These are phyloP conservation scores for Formica aserva DNA, from an alignment of 2,888 invertebrate genomes.

Conservation along the genomic window DNA sequence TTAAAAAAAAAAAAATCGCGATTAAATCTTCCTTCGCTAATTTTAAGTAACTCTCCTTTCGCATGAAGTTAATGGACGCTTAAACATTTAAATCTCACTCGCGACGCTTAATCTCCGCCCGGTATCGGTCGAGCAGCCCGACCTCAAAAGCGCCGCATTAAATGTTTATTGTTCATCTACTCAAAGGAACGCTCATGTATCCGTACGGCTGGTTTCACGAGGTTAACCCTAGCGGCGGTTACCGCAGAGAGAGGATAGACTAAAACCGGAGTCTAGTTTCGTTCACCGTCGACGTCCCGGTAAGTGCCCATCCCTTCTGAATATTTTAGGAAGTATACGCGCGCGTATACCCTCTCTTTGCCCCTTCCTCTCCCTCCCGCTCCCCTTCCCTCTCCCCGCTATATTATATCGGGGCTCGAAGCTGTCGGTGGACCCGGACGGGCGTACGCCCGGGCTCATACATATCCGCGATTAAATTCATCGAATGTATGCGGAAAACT, in stretches of 20 bases:
- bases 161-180: conserved; percentile 50
- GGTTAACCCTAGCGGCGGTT: conserved; percentile 41
- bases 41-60: neutral
- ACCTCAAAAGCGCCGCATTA: conserved; percentile 39
- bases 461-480: conserved; percentile 30
- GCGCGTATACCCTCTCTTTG: conserved; percentile 13
- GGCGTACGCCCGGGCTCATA: conserved; percentile 1
- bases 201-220: conserved; percentile 49
- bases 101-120: conserved; percentile 10
- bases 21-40: neutral
- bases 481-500: neutral
- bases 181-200: conserved; percentile 36
- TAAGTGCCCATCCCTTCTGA: conserved; percentile 48
- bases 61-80: conserved; percentile 3
- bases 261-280: conserved; percentile 52
- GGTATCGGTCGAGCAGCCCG: conserved; percentile 4
- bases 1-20: neutral
- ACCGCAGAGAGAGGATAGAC: conserved; percentile 31
- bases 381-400: neutral
- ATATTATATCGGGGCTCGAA: conserved; percentile 40
- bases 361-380: neutral
- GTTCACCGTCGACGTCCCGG: conserved; percentile 26
- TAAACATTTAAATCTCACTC: conserved; percentile 24
- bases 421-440: conserved; percentile 13
- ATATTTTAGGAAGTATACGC: conserved; percentile 50